phyloP scores from a whole-genome alignment of 2,797 vertebrate genomes.

The Enteromius viviparus region DNA sequence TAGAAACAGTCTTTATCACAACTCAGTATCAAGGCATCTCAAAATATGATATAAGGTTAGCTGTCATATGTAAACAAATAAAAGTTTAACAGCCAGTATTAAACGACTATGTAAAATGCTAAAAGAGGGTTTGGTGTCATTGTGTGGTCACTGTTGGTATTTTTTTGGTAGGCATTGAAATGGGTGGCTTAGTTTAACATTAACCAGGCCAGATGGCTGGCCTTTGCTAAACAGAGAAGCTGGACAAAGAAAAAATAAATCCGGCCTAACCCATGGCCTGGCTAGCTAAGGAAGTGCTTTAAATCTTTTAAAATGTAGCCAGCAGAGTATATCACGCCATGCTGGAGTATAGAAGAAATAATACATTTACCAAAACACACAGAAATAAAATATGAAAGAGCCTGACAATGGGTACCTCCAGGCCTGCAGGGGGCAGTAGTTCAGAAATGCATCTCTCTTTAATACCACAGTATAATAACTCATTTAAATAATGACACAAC shows the following conservation, averaged over 20 bases:
- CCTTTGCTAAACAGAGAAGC: slow-evolving; percentile 6
- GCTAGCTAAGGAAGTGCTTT: slow-evolving; percentile 1
- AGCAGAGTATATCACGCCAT: slow-evolving; percentile 10
- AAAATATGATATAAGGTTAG: neutral
- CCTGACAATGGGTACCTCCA: slow-evolving; percentile 1
- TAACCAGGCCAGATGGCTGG: slow-evolving; percentile 11
- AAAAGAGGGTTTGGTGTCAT: slow-evolving; percentile 13
- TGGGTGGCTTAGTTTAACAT: slow-evolving; percentile 17
- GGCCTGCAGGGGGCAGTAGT: slow-evolving; percentile 2
- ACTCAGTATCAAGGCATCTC: slow-evolving; percentile 25
- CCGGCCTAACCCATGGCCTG: slow-evolving; percentile 15
- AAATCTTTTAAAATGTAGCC: slow-evolving; percentile 7
- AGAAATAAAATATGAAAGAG: neutral
- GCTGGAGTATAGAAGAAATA: slow-evolving; percentile 17
- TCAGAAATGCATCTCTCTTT: neutral
- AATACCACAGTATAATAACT: neutral
- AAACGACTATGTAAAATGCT: slow-evolving; percentile 3
- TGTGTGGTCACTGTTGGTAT: slow-evolving; percentile 5
- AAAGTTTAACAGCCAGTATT: neutral
- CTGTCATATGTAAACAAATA: neutral
- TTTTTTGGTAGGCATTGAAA: slow-evolving; percentile 36
- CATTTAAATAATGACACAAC: neutral
- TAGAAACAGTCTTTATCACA: slow-evolving; percentile 25
- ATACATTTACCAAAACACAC: neutral
- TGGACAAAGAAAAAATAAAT: slow-evolving; percentile 20